Evolutionary conservation across 2,113 vertebrate genomes (phyloP), one percentile per base, ranked within the genome.

Genomic region (Perca schrenkii): DNA sequence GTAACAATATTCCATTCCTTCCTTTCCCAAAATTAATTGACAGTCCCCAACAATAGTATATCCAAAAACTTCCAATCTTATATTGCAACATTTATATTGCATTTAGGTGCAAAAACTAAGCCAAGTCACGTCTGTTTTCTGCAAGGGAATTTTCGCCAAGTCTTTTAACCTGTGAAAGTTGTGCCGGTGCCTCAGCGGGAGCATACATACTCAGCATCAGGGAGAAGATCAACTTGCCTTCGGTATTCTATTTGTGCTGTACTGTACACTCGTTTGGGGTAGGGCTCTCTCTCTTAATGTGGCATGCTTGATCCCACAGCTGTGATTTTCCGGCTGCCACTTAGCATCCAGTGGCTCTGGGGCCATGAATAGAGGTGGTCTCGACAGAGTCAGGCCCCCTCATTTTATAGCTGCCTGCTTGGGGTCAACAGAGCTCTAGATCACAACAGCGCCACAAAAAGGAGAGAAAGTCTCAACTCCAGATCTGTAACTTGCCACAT

Each of bases 291-390:
- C 64, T 67, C 79, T 80, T 93, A 90, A 92, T 92, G 77, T 79
- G 87, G 68, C 74, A 16, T 90, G 90, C 89, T 90, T 91, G 86
- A 91, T 91, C 90, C 86, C 89, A 79, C 91, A 92, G 90, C 85
- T 92, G 88, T 87, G 89, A 95, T 94, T 95, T 94, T 94, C 90
- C 89, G 89, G 91, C 92, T 95, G 93, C 92, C 93, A 94, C 90
- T 94, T 94, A 93, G 77, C 85, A 83, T 84, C 85, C 89, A 85
- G 65, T 75, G 77, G 73, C 85, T 86, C 79, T 50, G 8, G 78
- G 80, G 70, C 76, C 73, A 75, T 92, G 90, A 94, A 93, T 88
- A 88, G 88, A 93, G 91, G 93, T 93, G 92, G 92, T 93, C 92
- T 92, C 70, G 83, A 88, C 84, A 86, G 87, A 90, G 80, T 85